Evolutionary conservation across 2,113 vertebrate genomes (phyloP), one percentile per base, ranked within the genome.

Genomic region (Cheilinus undulatus): DNA sequence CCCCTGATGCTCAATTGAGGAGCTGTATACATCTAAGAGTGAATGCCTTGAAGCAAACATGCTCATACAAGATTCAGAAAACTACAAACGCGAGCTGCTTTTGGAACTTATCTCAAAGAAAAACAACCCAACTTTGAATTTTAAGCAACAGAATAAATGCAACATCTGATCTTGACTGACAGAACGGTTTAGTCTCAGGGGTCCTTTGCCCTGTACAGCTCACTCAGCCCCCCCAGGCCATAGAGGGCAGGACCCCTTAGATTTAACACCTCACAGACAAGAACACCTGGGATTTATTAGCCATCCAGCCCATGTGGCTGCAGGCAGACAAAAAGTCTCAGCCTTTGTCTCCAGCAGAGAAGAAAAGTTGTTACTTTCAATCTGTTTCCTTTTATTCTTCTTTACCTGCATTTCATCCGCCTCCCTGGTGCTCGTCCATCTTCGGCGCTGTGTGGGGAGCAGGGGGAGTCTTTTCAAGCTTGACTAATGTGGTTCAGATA

Each of bases 241-340:
- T 20, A 53, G 50, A 85, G 76, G 74, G 77, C 78, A 61, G 54
- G 84, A 82, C 82, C 87, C 76, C 60, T 76, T 53, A 65, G 78
- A 86, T 80, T 86, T 88, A 90, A 89, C 90, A 92, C 88, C 87
- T 91, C 82, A 30, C 82, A 86, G 78, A 83, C 69, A 69, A 0
- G 45, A 80, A 83, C 93, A 93, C 89, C 79, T 94, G 92, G 79
- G 62, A 87, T 76, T 89, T 83, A 92, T 94, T 93, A 91, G 57
- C 11, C 32, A 71, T 40, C 5, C 24, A 82, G 65, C 69, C 63
- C 69, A 58, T 83, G 86, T 83, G 82, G 78, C 68, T 61, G 63
- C 51, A 53, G 61, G 42, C 28, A 49, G 67, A 79, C 59, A 71
- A 71, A 66, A 70, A 62, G 62, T 76, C 73, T 54, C 26, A 30